These are phyloP conservation scores for Cyphomyrus plagiostoma DNA, from an alignment of 2,113 vertebrate species.

Conservation along the genomic window DNA sequence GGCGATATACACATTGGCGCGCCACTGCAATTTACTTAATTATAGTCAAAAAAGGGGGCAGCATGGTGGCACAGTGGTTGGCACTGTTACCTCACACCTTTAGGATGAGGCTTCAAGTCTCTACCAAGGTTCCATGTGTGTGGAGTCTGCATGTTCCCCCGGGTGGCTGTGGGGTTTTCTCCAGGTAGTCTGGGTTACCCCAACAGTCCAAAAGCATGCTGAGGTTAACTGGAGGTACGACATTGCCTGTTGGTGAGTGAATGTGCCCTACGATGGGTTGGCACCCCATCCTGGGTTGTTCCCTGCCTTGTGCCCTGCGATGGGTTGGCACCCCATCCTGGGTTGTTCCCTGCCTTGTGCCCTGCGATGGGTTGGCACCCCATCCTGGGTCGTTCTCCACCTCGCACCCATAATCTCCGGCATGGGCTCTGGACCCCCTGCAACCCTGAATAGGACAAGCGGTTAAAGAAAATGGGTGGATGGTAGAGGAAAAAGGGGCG, in stretches of 20 bases:
- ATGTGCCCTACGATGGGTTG: neutral
- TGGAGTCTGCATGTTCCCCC: neutral
- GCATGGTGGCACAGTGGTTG: neutral
- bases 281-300: neutral
- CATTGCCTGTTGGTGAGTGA: neutral
- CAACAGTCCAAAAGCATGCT: neutral
- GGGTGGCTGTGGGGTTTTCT: neutral
- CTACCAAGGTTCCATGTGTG: neutral
- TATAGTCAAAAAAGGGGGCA: neutral
- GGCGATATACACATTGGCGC: neutral
- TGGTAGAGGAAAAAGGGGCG: neutral
- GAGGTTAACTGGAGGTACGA: neutral
- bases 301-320: no score
- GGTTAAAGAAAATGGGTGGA: neutral
- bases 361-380: neutral
- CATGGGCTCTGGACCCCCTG: neutral
- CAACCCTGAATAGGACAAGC: neutral
- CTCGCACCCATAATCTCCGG: neutral
- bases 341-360: neutral
- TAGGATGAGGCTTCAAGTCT: neutral
- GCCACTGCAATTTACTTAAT: neutral
- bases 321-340: neutral
- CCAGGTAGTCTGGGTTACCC: neutral
- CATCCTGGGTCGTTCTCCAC: neutral
- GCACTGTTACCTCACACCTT: neutral